Evolutionary conservation across 2,888 invertebrate species (phyloP), one percentile per base, ranked within the genome.

Genomic region (Amorpha juglandis): DNA sequence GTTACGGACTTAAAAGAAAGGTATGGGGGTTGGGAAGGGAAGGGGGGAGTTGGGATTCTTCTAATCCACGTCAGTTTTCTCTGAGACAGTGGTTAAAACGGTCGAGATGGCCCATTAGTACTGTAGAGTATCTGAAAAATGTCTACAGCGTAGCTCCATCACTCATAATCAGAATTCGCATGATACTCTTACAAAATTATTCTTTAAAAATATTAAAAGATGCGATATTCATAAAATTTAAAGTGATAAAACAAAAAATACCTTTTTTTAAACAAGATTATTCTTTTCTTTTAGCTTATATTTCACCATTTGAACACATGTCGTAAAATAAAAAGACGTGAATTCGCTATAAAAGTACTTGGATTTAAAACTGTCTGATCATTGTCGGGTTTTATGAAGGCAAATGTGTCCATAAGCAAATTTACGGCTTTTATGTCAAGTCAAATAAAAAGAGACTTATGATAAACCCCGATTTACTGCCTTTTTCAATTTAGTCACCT

Each of bases 381-480:
- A 58, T 58, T 42, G 58, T 35, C 35, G 35, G 12, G 38, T 58
- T 58, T 58, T 58, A 58, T 42, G 58, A 42, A 42, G 58, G 42
- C 42, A 63, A 63, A 63, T 63, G 48, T 63, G 48, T 63, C 19
- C 51, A 64, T 74, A 77, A 78, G 73, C 72, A 77, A 77, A 78
- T 77, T 76, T 78, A 78, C 74, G 72, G 74, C 78, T 78, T 81
- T 81, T 74, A 78, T 77, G 78, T 78, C 76, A 77, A 76, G 75
- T 78, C 66, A 72, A 82, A 83, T 82, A 82, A 83, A 81, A 81
- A 72, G 73, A 75, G 73, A 81, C 80, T 84, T 83, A 82, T 79
- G 77, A 77, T 84, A 84, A 81, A 79, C 76, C 74, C 74, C 73
- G 78, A 75, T 80, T 82, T 80, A 81, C 76, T 75, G 73, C 73